A percentile compares a stretch with the other conserved stretches of the same genome.
These are phyloP conservation scores for Psilopogon haemacephalus DNA, from an alignment of 2,113 vertebrate genomes.

Conservation along the genomic window DNA sequence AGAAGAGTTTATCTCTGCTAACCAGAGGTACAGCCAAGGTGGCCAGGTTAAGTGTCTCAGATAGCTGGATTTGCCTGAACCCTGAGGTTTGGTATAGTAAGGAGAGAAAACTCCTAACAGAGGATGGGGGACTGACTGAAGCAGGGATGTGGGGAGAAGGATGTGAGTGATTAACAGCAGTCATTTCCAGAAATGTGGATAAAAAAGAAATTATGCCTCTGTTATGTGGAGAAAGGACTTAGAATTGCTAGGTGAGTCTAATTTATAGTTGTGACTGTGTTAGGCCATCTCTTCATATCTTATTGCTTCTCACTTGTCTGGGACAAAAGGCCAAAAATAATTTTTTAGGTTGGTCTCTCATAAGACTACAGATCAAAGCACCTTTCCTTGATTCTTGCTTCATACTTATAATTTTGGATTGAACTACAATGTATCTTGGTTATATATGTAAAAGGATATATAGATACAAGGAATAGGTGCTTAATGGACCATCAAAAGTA, in stretches of 20 bases:
- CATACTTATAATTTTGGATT: background rate
- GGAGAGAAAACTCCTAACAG: background rate
- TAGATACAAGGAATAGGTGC: background rate
- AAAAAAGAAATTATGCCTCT: background rate
- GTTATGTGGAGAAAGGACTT: background rate
- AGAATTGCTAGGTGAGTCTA: background rate
- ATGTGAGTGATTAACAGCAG: background rate
- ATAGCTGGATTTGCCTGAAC: background rate
- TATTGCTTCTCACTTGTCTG: background rate
- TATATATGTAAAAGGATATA: background rate
- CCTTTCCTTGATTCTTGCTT: background rate
- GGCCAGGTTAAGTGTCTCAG: background rate
- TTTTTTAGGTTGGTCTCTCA: background rate
- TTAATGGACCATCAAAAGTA: slow-evolving; percentile 40
- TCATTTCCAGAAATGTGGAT: background rate
- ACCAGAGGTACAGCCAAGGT: background rate
- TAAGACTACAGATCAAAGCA: background rate
- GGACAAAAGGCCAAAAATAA: slow-evolving; percentile 19
- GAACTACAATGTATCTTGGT: background rate
- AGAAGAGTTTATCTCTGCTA: background rate
- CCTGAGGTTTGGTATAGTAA: background rate
- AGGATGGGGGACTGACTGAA: background rate
- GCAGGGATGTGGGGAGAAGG: accelerated
- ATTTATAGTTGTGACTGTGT: background rate
- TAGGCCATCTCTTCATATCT: background rate